Conservation (phyloP, 2,113 vertebrate genomes). For the Cisticola juncidis region DNA sequence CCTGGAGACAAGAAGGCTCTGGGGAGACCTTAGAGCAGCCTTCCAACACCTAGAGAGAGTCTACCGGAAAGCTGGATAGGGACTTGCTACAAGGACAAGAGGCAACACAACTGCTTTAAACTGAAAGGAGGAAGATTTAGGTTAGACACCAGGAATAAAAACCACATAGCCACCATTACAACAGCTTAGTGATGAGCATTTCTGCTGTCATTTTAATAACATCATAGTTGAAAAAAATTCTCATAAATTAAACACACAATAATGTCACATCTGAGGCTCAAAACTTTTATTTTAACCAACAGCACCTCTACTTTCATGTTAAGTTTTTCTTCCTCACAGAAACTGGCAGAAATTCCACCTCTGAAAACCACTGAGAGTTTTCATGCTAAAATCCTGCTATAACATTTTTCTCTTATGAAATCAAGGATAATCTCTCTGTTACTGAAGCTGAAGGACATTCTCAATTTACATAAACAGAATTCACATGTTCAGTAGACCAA, state of each 20-base stretch:
- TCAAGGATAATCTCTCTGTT: background rate
- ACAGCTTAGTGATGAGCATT: background rate
- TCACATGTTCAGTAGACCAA: background rate
- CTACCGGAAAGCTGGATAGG: too few relatives aligned
- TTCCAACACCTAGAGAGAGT: background rate
- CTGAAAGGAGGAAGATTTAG: background rate
- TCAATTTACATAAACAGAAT: background rate
- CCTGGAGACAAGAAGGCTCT: background rate
- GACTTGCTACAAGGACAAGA: too few relatives aligned
- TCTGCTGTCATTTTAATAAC: background rate
- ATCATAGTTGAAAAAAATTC: background rate
- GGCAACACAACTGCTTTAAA: background rate
- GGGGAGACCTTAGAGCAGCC: background rate
- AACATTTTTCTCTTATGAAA: background rate
- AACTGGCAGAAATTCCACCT: background rate
- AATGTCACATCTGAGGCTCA: background rate
- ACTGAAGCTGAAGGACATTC: background rate
- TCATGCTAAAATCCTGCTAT: background rate
- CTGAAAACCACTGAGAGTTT: rapidly evolving
- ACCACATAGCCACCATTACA: background rate
- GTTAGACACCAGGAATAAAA: background rate
- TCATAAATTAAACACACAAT: background rate
- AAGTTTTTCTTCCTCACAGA: background rate
- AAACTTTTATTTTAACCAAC: background rate
- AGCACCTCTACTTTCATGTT: background rate